phyloP scores from a whole-genome alignment of 2,797 vertebrate genomes.

The Anas bahamensis region DNA sequence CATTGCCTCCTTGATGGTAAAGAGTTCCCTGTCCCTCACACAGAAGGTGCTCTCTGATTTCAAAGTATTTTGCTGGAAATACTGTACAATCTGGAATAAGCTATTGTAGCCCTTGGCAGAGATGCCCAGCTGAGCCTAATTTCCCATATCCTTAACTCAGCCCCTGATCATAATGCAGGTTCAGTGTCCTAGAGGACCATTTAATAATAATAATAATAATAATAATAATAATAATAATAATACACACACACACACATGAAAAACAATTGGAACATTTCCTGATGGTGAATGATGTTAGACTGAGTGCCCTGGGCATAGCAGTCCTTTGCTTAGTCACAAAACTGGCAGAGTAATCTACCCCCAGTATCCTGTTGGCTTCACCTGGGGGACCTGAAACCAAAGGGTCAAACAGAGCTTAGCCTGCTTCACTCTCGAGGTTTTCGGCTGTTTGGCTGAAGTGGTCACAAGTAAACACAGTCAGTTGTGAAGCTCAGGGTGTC shows the following conservation, averaged over 20 bases:
- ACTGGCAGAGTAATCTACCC: neutral
- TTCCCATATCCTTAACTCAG: slow-evolving; percentile 35
- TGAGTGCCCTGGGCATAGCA: neutral
- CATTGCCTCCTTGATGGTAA: slow-evolving; percentile 41
- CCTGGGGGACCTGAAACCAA: neutral
- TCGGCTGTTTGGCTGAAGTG: neutral
- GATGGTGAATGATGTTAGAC: neutral
- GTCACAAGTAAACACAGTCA: rapidly evolving
- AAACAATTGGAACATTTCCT: slow-evolving; percentile 15
- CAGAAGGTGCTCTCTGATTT: slow-evolving; percentile 22
- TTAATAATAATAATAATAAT: neutral
- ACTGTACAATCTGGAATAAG: slow-evolving; percentile 1
- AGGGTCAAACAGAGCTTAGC: neutral
- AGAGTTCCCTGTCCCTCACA: slow-evolving; percentile 41
- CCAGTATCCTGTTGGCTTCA: neutral
- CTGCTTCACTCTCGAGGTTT: neutral
- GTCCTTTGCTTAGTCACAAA: neutral
- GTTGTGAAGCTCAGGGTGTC: neutral
- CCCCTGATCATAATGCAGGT: slow-evolving; percentile 38
- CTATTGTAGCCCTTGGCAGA: slow-evolving; percentile 16
- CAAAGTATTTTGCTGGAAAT: slow-evolving; percentile 46
- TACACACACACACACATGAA: neutral
- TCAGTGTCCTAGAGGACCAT: slow-evolving; percentile 15
- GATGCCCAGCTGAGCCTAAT: slow-evolving; percentile 9
- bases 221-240: too few species aligned